Percentiles rank a stretch among this genome's conserved stretches.
phyloP scores from a whole-genome alignment of 1,140 invertebrate species.

The Hycleus phaleratus region DNA sequence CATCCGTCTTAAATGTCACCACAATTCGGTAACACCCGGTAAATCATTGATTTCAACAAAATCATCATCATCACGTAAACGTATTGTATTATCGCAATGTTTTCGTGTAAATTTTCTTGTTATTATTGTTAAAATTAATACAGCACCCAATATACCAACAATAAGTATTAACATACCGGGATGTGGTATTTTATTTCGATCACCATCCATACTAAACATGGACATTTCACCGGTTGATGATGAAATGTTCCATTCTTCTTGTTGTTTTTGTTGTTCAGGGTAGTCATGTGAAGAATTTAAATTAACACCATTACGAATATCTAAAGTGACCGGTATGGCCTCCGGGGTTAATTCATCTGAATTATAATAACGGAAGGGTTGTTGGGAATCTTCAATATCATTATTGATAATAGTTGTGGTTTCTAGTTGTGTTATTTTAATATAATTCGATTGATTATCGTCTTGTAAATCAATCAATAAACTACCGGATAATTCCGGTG shows the following conservation, averaged over 20 bases:
- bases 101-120: slow-evolving; percentile 36
- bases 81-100: slow-evolving; percentile 27
- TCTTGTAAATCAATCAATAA: slow-evolving; percentile 42
- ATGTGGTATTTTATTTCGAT: slow-evolving; percentile 37
- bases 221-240: slow-evolving; percentile 24
- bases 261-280: no score
- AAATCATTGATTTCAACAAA: slow-evolving; percentile 56
- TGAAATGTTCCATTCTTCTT: neutral
- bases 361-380: neutral
- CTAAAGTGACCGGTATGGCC: no score
- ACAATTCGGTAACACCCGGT: slow-evolving; percentile 55
- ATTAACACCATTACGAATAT: neutral
- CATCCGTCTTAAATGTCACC: slow-evolving; percentile 56
- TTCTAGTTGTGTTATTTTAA: neutral
- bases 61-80: slow-evolving; percentile 47
- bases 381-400: neutral
- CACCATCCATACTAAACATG: slow-evolving; percentile 32
- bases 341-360: neutral
- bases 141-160: slow-evolving; percentile 26
- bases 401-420: neutral
- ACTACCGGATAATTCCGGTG: slow-evolving; percentile 37
- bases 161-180: slow-evolving; percentile 46
- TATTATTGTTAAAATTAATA: slow-evolving; percentile 24
- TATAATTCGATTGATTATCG: neutral
- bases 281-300: slow-evolving; percentile 4